A percentile compares a stretch with the other conserved stretches of the same genome.
These are phyloP conservation scores for Phrynosoma platyrhinos DNA, from an alignment of 2,113 vertebrate species.

Conservation along the genomic window DNA sequence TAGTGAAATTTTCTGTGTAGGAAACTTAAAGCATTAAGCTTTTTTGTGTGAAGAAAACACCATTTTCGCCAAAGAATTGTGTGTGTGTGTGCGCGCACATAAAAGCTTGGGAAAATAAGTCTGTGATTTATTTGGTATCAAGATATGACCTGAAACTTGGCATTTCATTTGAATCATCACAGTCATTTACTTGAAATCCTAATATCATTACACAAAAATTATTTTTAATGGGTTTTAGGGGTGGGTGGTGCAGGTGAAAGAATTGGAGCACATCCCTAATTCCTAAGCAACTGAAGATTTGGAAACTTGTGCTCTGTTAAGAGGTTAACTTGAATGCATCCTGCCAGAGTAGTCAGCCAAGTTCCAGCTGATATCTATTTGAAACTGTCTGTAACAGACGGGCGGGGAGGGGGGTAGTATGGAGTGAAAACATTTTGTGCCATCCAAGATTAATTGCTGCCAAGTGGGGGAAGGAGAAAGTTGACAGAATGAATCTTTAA, in stretches of 20 bases:
- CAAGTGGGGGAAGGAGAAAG: conserved; percentile 9
- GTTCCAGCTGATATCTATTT: background rate
- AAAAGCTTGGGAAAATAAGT: background rate
- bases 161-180: background rate
- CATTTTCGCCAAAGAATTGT: no score
- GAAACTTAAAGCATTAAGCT: no score
- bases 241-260: background rate
- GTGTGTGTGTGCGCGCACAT: no score
- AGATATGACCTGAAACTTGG: background rate
- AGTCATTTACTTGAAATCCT: background rate
- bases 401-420: background rate
- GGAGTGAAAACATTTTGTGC: background rate
- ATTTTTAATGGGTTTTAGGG: background rate
- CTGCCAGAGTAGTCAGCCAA: background rate
- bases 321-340: background rate
- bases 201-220: background rate
- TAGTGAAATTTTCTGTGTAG: no score
- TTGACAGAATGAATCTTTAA: conserved; percentile 5
- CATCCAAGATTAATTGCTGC: conserved; percentile 25
- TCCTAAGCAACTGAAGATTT: background rate
- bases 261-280: background rate
- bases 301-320: conserved; percentile 10
- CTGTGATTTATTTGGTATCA: no score
- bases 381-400: conserved; percentile 15
- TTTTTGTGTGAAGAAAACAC: no score